Evolutionary conservation across 64 coral and sea anemone genomes (phyloP).

Genomic region (Stylophora pistillata): DNA sequence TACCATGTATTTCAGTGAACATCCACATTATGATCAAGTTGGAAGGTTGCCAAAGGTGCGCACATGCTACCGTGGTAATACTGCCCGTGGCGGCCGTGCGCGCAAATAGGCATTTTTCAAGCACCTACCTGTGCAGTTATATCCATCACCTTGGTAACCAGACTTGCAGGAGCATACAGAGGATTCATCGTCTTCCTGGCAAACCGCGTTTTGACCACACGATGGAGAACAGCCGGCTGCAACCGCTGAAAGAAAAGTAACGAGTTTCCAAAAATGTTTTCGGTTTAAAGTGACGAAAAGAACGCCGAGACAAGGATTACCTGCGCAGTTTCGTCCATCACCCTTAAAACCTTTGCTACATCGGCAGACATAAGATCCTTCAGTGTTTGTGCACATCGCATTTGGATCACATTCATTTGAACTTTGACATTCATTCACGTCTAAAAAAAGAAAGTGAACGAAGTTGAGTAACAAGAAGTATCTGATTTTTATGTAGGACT

Average conservation of each 20-base stretch:
- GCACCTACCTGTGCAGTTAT: constrained; percentile 27
- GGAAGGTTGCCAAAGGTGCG: too few relatives aligned
- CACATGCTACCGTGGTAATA: too few relatives aligned
- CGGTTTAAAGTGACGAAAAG: too few relatives aligned
- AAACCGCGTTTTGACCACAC: background rate
- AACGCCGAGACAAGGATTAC: constrained; percentile 2
- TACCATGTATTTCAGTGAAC: too few relatives aligned
- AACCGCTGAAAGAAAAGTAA: background rate
- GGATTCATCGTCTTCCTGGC: background rate
- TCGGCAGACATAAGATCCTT: constrained; percentile 60
- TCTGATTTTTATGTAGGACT: too few relatives aligned
- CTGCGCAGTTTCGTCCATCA: constrained; percentile 63
- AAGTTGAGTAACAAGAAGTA: too few relatives aligned
- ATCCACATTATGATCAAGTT: too few relatives aligned
- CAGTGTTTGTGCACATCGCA: constrained; percentile 54
- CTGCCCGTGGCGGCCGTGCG: too few relatives aligned
- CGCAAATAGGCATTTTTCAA: too few relatives aligned
- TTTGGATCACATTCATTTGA: constrained; percentile 35
- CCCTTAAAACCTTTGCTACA: constrained; percentile 56
- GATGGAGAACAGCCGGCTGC: background rate
- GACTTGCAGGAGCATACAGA: constrained; percentile 10
- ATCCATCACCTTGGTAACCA: constrained; percentile 30
- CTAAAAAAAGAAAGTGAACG: too few relatives aligned
- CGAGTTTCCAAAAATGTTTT: too few relatives aligned
- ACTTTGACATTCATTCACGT: constrained; percentile 62